These are phyloP conservation scores for Tapera naevia DNA, from an alignment of 2,797 vertebrate species.

Conservation along the genomic window DNA sequence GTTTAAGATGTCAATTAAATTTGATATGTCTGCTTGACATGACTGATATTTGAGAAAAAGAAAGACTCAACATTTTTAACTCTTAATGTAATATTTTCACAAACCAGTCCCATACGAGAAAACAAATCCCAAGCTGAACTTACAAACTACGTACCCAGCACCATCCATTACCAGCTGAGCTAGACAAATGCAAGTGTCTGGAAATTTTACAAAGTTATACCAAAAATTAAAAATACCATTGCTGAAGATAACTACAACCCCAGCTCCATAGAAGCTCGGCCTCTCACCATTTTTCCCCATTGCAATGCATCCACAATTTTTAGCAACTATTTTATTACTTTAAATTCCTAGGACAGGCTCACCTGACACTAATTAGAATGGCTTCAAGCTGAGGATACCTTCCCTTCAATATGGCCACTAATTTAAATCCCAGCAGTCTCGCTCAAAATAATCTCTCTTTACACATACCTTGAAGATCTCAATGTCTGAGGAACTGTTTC, in stretches of 20 bases:
- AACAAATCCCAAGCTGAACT: not conserved
- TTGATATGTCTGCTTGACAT: not conserved
- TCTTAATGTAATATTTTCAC: not conserved
- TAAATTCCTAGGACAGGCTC: not conserved
- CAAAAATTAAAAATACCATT: not conserved
- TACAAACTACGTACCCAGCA: not conserved
- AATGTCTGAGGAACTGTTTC: not conserved
- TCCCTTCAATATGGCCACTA: not conserved
- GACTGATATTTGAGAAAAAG: not conserved
- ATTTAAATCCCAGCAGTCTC: not conserved
- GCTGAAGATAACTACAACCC: not conserved
- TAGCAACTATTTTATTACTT: not conserved
- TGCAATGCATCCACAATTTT: not conserved
- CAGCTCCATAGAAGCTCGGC: not conserved
- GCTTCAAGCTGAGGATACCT: not conserved
- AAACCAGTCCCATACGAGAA: not conserved
- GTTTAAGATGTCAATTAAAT: constrained; percentile 4
- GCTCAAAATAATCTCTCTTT: not conserved
- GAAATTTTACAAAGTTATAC: not conserved
- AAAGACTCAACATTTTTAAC: not conserved
- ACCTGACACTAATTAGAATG: not conserved
- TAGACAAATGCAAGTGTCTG: not conserved
- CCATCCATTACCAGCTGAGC: not conserved
- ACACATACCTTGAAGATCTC: not conserved
- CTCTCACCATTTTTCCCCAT: not conserved